Evolutionary conservation across 2,113 vertebrate genomes (phyloP).

Genomic region (Terrapene triunguis): DNA sequence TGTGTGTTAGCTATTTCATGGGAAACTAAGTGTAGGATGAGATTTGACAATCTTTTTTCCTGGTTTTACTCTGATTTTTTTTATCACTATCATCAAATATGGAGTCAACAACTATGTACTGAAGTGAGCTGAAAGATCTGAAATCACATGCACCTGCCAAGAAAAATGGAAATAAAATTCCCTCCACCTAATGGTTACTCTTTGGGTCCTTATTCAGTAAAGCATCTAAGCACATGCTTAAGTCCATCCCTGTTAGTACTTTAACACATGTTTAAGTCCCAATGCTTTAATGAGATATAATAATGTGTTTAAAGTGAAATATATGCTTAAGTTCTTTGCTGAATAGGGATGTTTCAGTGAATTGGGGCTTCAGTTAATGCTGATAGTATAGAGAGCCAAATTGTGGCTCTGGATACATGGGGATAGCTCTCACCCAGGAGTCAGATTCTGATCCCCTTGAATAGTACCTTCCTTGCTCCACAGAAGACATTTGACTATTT

Average conservation of each 20-base stretch:
- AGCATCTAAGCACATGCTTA: background rate
- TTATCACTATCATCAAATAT: background rate
- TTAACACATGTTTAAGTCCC: rapidly evolving
- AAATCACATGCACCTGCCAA: background rate
- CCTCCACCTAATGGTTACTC: background rate
- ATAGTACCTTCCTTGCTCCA: background rate
- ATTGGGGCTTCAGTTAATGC: background rate
- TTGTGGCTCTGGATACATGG: rapidly evolving
- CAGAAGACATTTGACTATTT: background rate
- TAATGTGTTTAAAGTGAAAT: background rate
- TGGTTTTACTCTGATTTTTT: slow-evolving; percentile 27
- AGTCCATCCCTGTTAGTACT: background rate
- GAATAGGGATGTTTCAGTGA: background rate
- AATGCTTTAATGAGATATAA: background rate
- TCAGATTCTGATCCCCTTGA: background rate
- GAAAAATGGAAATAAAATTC: background rate
- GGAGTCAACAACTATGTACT: background rate
- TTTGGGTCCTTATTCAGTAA: background rate
- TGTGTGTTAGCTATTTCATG: background rate
- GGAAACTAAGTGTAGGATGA: background rate
- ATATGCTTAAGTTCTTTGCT: background rate
- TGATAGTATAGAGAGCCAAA: background rate
- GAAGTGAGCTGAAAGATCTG: slow-evolving; percentile 10
- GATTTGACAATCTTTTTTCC: background rate
- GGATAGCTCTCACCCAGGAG: rapidly evolving